These are phyloP conservation scores for Urocyon cinereoargenteus DNA, from an alignment of 2,797 vertebrate genomes.

Conservation along the genomic window DNA sequence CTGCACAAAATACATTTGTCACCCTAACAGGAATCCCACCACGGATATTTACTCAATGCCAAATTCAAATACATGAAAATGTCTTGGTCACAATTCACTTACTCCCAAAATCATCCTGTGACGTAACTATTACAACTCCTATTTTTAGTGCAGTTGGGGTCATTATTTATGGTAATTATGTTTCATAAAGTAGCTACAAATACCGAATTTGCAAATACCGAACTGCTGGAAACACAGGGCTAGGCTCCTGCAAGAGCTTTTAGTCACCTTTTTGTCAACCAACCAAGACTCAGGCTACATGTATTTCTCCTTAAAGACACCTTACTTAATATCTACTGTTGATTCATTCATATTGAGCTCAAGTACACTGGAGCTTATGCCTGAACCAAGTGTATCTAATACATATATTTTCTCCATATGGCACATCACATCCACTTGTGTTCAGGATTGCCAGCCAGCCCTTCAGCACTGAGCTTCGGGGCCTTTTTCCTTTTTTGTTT, in stretches of 20 bases:
- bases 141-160: neutral
- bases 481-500: no score
- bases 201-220: neutral
- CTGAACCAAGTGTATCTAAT: neutral
- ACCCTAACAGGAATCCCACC: neutral
- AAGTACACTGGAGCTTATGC: neutral
- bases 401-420: neutral
- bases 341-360: neutral
- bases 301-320: neutral
- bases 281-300: neutral
- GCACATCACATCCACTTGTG: neutral
- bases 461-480: neutral
- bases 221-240: neutral
- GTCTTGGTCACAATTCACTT: neutral
- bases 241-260: neutral
- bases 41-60: neutral
- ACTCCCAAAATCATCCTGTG: neutral
- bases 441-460: neutral
- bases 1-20: slow-evolving; percentile 10
- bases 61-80: slow-evolving; percentile 3
- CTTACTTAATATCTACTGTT: neutral
- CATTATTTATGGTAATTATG: neutral
- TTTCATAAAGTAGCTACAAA: neutral
- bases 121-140: neutral
- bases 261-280: neutral